Evolutionary conservation across 2,797 vertebrate genomes (phyloP).

Genomic region (Leucoraja ocellata): DNA sequence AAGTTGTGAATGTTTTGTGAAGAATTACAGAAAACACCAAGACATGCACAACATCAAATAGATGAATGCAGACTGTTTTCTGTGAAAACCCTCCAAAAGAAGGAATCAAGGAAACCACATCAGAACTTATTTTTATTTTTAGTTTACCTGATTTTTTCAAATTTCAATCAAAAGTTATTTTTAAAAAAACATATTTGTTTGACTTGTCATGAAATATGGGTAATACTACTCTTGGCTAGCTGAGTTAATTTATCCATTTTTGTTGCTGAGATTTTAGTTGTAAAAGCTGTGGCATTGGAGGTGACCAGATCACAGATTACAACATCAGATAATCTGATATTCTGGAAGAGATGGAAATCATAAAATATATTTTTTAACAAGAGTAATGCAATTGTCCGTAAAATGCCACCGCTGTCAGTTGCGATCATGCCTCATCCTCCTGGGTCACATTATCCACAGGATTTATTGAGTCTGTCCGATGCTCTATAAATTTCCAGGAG

Average conservation of each 20-base stretch:
- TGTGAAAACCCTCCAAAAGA: neutral
- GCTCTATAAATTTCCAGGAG: slow-evolving; percentile 21
- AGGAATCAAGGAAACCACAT: neutral
- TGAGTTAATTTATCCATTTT: neutral
- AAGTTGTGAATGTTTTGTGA: neutral
- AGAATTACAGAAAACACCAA: neutral
- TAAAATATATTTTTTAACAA: neutral
- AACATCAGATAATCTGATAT: neutral
- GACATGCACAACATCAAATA: neutral
- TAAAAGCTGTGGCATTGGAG: neutral
- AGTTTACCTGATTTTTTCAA: neutral
- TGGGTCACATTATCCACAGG: neutral
- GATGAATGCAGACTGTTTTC: neutral
- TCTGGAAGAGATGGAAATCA: neutral
- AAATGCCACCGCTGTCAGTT: neutral
- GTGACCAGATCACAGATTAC: neutral
- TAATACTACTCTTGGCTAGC: neutral
- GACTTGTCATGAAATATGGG: neutral
- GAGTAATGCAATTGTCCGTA: neutral
- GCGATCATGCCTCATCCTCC: neutral
- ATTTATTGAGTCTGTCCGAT: neutral
- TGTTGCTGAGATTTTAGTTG: neutral
- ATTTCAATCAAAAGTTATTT: neutral
- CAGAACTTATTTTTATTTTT: neutral
- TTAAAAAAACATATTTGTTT: neutral